A percentile compares a stretch with the other conserved stretches of the same genome.
phyloP scores from a whole-genome alignment of 2,113 vertebrate genomes.

The Ochotona curzoniae region DNA sequence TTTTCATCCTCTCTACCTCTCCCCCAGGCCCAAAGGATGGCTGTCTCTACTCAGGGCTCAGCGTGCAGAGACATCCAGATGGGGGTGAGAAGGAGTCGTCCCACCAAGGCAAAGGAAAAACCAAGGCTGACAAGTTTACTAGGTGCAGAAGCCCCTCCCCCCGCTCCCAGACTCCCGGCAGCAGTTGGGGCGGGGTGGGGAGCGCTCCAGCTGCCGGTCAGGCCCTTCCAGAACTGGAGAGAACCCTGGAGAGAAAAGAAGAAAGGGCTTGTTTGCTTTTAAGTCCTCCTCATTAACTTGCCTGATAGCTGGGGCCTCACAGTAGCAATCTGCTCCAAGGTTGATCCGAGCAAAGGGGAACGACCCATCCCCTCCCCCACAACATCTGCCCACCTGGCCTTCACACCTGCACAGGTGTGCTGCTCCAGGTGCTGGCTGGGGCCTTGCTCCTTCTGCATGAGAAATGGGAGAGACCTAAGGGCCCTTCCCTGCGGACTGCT shows the following conservation, averaged over 20 bases:
- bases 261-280: conserved; percentile 3
- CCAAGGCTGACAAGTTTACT: not conserved
- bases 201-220: not conserved
- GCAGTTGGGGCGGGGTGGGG: not conserved
- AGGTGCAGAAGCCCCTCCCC: not conserved
- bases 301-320: not conserved
- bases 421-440: not conserved
- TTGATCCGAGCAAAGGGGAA: not conserved
- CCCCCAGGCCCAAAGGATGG: not conserved
- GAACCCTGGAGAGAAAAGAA: not conserved
- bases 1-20: not conserved
- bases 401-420: not conserved
- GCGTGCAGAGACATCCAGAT: not conserved
- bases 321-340: not conserved
- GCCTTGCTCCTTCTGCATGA: not conserved
- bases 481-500: not conserved
- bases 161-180: not conserved
- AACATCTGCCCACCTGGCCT: rapidly evolving
- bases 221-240: not conserved
- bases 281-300: conserved; percentile 22
- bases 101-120: no score
- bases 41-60: not conserved
- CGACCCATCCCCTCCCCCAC: no score
- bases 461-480: not conserved
- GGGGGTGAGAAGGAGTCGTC: not conserved